A percentile compares a stretch with the other conserved stretches of the same genome.
These are phyloP conservation scores for Trichonephila clavipes DNA, from an alignment of 1,140 invertebrate genomes.

Conservation along the genomic window DNA sequence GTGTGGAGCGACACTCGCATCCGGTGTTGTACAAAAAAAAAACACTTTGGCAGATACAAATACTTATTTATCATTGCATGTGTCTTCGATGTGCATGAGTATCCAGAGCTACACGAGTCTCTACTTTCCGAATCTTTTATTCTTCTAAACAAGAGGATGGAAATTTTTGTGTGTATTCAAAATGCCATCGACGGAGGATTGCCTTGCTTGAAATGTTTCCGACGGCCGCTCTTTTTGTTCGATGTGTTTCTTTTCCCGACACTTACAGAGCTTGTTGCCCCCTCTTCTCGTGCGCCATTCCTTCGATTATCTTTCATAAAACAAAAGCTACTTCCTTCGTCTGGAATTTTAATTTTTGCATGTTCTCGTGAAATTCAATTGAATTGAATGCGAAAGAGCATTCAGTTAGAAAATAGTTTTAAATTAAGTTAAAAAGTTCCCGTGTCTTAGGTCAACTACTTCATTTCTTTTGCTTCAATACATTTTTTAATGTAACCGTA, in stretches of 20 bases:
- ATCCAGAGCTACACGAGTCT: conserved; percentile 35
- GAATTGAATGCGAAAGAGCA: too few relatives aligned
- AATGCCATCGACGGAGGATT: conserved; percentile 37
- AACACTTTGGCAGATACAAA: not conserved
- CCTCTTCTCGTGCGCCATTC: not conserved
- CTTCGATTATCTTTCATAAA: not conserved
- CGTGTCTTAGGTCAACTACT: not conserved
- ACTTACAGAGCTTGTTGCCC: conserved; percentile 8
- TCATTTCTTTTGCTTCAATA: not conserved
- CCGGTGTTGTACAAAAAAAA: not conserved
- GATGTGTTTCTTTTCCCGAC: not conserved
- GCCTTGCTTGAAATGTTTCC: not conserved
- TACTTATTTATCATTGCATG: not conserved
- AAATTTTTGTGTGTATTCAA: conserved; percentile 7
- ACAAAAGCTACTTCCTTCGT: not conserved
- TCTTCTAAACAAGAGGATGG: conserved; percentile 44
- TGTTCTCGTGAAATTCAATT: too few relatives aligned
- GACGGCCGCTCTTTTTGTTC: not conserved
- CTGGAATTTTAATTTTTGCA: not conserved
- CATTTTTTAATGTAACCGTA: not conserved
- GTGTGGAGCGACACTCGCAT: conserved; percentile 3
- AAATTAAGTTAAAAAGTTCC: too few relatives aligned
- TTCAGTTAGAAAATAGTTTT: too few relatives aligned
- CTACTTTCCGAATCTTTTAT: conserved; percentile 56
- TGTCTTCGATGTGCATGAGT: conserved; percentile 47